Conservation (phyloP, 2,888 invertebrate genomes). For the Standfussiana lucernea region DNA sequence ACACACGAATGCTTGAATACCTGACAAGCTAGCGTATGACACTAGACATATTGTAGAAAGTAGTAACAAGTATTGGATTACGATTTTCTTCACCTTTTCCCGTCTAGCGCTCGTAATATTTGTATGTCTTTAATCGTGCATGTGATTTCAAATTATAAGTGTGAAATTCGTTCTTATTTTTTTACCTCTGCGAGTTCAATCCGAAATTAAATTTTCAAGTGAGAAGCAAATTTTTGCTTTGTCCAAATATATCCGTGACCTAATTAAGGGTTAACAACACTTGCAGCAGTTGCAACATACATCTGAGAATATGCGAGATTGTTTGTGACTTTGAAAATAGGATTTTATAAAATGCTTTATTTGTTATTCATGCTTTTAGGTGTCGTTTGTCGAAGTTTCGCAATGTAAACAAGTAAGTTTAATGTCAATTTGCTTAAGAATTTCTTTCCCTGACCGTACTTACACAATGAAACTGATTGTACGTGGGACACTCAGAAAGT, state of each 20-base stretch:
- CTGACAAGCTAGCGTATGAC: background rate
- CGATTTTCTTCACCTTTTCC: background rate
- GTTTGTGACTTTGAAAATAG: too few species aligned
- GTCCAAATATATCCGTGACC: constrained; percentile 32
- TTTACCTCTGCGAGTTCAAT: background rate
- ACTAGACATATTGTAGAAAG: background rate
- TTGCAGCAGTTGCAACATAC: constrained; percentile 2
- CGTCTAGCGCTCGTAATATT: background rate
- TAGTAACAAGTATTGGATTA: background rate
- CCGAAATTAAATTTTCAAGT: background rate
- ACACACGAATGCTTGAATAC: background rate
- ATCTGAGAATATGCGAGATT: background rate
- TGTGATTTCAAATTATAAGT: background rate
- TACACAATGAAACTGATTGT: too few species aligned
- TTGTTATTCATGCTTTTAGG: background rate
- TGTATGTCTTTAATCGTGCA: background rate
- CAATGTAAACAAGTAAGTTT: background rate
- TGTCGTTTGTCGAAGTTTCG: background rate
- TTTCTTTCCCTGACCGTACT: background rate
- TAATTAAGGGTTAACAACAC: constrained; percentile 29
- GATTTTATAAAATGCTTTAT: background rate
- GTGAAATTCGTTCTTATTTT: background rate
- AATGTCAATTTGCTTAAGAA: background rate
- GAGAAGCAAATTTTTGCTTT: constrained; percentile 11
- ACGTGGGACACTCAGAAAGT: too few species aligned